Evolutionary conservation across 2,113 vertebrate genomes (phyloP).

Genomic region (Boulengerochromis microlepis): DNA sequence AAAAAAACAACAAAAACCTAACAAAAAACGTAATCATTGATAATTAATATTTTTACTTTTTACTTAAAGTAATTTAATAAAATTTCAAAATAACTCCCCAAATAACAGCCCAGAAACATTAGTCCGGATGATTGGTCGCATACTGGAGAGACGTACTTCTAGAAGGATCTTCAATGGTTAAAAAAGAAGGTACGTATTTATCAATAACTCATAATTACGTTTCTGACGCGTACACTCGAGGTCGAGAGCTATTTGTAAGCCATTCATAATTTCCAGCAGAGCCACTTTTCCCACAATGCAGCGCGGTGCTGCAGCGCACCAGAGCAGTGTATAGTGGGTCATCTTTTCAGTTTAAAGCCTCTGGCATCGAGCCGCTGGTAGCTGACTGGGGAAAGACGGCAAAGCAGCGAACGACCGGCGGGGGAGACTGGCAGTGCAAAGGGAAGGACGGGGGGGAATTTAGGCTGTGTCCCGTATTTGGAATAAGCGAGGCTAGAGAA

Average conservation of each 20-base stretch:
- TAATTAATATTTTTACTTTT: neutral
- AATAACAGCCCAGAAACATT: neutral
- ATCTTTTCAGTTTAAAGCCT: neutral
- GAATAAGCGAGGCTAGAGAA: slow-evolving; percentile 49
- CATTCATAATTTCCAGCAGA: slow-evolving; percentile 4
- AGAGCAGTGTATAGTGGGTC: neutral
- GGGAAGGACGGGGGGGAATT: slow-evolving; percentile 28
- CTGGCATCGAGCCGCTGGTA: slow-evolving; percentile 32
- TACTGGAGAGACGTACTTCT: neutral
- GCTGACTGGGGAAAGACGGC: slow-evolving; percentile 51
- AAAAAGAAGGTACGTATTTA: neutral
- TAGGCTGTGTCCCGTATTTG: slow-evolving; percentile 59
- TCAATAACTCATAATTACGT: neutral
- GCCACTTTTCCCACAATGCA: slow-evolving; percentile 44
- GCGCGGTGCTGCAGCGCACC: neutral
- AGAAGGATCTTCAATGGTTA: neutral
- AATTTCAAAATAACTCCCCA: neutral
- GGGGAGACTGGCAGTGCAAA: slow-evolving; percentile 45
- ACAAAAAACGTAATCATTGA: neutral
- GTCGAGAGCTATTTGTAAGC: neutral
- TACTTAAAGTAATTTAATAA: neutral
- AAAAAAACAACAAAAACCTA: neutral
- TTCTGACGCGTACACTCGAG: neutral
- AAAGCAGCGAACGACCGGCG: slow-evolving; percentile 54
- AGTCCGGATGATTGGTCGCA: neutral